A percentile compares a stretch with the other conserved stretches of the same genome.
Conservation (phyloP, 2,113 vertebrate species). For the Rhineura floridana region DNA sequence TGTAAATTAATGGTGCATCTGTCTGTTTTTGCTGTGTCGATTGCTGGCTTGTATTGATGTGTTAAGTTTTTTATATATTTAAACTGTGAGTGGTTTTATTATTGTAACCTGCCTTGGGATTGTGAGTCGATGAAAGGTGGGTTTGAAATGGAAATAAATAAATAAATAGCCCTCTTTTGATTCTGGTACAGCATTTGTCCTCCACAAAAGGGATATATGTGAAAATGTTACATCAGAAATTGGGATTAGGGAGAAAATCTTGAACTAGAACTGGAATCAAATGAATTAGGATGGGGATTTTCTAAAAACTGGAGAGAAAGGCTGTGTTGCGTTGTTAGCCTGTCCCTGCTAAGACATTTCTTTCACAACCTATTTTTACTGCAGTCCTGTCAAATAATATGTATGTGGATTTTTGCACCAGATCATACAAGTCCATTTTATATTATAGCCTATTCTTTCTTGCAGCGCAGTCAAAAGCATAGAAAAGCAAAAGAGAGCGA, state of each 20-base stretch:
- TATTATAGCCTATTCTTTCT: not conserved
- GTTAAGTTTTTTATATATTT: too few species aligned
- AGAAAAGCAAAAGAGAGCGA: constrained; percentile 1
- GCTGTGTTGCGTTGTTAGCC: not conserved
- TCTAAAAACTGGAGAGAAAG: not conserved
- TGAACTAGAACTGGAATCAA: not conserved
- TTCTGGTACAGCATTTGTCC: not conserved
- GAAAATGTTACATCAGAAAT: not conserved
- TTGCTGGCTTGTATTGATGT: too few species aligned
- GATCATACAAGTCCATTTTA: not conserved
- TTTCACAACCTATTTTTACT: constrained; percentile 13
- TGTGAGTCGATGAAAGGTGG: too few species aligned
- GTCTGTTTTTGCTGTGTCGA: too few species aligned
- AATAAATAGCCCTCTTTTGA: too few species aligned
- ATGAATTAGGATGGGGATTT: not conserved
- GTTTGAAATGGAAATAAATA: too few species aligned
- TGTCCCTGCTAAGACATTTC: constrained; percentile 10
- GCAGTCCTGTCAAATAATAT: constrained; percentile 9
- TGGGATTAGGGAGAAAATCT: not conserved
- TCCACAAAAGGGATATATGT: not conserved
- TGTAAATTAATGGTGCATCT: too few species aligned
- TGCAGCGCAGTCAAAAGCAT: constrained; percentile 20
- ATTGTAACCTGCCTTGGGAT: too few species aligned
- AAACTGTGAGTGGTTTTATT: too few species aligned
- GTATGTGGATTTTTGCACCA: constrained; percentile 5